Conservation (phyloP, 1,140 invertebrate species). For the Pseudomyrmex concolor region DNA sequence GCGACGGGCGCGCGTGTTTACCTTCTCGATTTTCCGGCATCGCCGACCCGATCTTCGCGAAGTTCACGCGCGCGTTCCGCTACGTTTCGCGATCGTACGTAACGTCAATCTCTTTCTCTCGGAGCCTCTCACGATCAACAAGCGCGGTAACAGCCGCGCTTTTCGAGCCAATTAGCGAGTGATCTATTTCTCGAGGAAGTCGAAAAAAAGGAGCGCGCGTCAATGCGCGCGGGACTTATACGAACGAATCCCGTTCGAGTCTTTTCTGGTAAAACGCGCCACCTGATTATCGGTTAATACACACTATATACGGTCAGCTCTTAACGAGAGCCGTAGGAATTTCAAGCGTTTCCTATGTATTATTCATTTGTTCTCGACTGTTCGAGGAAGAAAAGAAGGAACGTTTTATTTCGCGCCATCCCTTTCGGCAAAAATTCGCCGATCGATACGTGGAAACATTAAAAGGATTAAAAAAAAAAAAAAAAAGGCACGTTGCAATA, state of each 20-base stretch:
- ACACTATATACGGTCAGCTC: slow-evolving; percentile 46
- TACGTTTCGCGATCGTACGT: slow-evolving; percentile 53
- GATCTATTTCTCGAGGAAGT: slow-evolving; percentile 63
- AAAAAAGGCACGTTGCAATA: neutral
- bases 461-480: neutral
- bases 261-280: slow-evolving; percentile 18
- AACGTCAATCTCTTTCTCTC: slow-evolving; percentile 40
- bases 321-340: slow-evolving; percentile 42
- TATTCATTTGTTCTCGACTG: neutral
- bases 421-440: neutral
- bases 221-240: neutral
- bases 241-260: slow-evolving; percentile 15
- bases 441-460: neutral
- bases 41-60: slow-evolving; percentile 45
- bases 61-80: slow-evolving; percentile 23
- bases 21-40: neutral
- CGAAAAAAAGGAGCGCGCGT: slow-evolving; percentile 53
- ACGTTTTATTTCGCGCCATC: neutral
- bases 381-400: neutral
- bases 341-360: slow-evolving; percentile 31
- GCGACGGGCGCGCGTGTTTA: neutral
- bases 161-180: slow-evolving; percentile 66
- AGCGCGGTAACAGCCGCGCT: neutral
- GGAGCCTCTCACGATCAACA: slow-evolving; percentile 50
- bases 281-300: slow-evolving; percentile 38